Evolutionary conservation across 2,113 vertebrate genomes (phyloP).

Genomic region (Oryzias melastigma): DNA sequence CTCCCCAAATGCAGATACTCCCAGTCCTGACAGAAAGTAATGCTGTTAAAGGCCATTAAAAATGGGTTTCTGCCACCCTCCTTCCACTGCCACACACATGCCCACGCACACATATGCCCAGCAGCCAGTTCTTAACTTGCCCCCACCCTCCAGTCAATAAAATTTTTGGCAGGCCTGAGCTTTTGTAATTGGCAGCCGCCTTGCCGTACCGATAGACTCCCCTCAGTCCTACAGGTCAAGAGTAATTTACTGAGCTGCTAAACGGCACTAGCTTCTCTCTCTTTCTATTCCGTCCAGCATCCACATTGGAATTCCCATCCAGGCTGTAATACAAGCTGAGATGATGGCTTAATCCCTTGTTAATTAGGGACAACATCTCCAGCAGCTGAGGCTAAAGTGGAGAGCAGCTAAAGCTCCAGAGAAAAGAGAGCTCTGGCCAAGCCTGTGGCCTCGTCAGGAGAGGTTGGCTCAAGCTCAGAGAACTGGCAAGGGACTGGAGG

Average conservation of each 20-base stretch:
- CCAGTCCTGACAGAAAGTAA: constrained; percentile 70
- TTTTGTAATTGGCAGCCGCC: constrained; percentile 80
- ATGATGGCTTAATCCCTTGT: constrained; percentile 84
- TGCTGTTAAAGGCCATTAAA: constrained; percentile 71
- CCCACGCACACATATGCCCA: constrained; percentile 30
- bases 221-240: constrained; percentile 79
- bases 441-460: constrained; percentile 56
- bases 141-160: constrained; percentile 73
- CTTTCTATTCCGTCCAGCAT: constrained; percentile 56
- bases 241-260: constrained; percentile 83
- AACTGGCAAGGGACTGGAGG: constrained; percentile 38
- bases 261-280: constrained; percentile 66
- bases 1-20: constrained; percentile 70
- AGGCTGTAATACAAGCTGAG: constrained; percentile 77
- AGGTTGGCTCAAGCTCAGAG: constrained; percentile 55
- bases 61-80: constrained; percentile 26
- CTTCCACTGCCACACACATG: constrained; percentile 18
- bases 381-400: constrained; percentile 76
- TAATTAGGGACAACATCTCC: constrained; percentile 83
- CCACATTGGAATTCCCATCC: constrained; percentile 80
- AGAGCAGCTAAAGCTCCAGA: constrained; percentile 46
- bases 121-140: constrained; percentile 54
- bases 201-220: constrained; percentile 77
- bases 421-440: constrained; percentile 59
- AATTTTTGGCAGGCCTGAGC: constrained; percentile 79